Evolutionary conservation across 2,797 vertebrate species (phyloP).

Genomic region (Tangara arthus): DNA sequence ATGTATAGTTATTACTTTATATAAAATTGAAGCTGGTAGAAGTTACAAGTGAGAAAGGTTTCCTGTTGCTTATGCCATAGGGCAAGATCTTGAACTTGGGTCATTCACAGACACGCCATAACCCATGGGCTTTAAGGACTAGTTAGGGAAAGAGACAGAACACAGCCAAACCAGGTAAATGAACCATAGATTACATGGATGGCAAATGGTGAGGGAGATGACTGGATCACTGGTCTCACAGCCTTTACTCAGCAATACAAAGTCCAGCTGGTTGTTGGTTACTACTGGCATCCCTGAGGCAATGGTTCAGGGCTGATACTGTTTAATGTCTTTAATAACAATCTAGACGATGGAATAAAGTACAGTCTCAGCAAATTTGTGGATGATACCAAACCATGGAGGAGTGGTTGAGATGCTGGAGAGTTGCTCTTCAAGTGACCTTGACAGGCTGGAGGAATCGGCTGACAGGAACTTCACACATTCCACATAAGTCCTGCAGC

Average conservation of each 20-base stretch:
- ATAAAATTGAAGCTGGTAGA: background rate
- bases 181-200: fast-evolving
- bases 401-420: background rate
- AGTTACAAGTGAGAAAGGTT: background rate
- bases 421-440: background rate
- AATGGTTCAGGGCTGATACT: background rate
- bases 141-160: background rate
- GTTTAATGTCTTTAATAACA: background rate
- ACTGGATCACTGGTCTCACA: background rate
- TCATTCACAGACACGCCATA: background rate
- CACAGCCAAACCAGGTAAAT: background rate
- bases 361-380: background rate
- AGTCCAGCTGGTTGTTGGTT: background rate
- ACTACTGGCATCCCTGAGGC: background rate
- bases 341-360: background rate
- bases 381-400: background rate
- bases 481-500: background rate
- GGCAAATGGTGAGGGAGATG: background rate
- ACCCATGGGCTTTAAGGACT: background rate
- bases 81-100: background rate
- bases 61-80: background rate
- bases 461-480: background rate
- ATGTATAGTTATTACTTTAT: background rate
- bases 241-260: background rate
- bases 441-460: background rate